Evolutionary conservation across 2,888 invertebrate genomes (phyloP).

Genomic region (Caenorhabditis drosophilae): DNA sequence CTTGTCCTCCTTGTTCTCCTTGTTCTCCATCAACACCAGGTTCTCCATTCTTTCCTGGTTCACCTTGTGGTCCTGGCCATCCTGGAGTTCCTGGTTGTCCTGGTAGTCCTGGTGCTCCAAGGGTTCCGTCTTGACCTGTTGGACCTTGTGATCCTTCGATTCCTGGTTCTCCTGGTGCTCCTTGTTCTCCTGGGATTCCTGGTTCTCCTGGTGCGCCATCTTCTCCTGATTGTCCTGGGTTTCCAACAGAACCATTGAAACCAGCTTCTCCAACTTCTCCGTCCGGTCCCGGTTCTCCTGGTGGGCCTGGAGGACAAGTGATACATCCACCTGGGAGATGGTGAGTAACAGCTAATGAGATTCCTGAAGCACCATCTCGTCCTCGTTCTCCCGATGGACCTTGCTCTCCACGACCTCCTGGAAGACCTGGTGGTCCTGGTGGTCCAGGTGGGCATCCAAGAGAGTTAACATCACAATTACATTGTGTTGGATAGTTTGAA

Average conservation of each 20-base stretch:
- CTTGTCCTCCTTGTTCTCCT: constrained; percentile 48
- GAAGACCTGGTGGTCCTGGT: constrained; percentile 49
- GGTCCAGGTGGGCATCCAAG: constrained; percentile 57
- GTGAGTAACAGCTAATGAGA: constrained; percentile 42
- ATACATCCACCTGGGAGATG: constrained; percentile 52
- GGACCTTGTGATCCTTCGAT: constrained; percentile 37
- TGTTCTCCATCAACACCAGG: constrained; percentile 41
- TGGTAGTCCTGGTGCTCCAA: constrained; percentile 44
- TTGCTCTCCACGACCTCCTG: constrained; percentile 51
- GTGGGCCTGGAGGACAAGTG: constrained; percentile 44
- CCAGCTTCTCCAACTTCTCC: constrained; percentile 48
- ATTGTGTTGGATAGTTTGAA: constrained; percentile 34
- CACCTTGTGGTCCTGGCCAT: constrained; percentile 51
- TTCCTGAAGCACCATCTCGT: constrained; percentile 47
- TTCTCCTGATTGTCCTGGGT: constrained; percentile 42
- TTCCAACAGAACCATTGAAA: constrained; percentile 43
- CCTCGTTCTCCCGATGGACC: constrained; percentile 49
- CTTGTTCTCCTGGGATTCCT: constrained; percentile 43
- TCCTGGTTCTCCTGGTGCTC: constrained; percentile 45
- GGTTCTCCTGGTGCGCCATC: constrained; percentile 46
- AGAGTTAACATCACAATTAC: constrained; percentile 47
- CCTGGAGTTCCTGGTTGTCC: constrained; percentile 49
- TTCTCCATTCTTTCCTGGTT: constrained; percentile 48
- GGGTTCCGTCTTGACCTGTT: constrained; percentile 37
- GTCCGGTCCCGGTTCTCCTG: constrained; percentile 45